Evolutionary conservation across 2,797 vertebrate species (phyloP).

Genomic region (Thamnophis elegans): DNA sequence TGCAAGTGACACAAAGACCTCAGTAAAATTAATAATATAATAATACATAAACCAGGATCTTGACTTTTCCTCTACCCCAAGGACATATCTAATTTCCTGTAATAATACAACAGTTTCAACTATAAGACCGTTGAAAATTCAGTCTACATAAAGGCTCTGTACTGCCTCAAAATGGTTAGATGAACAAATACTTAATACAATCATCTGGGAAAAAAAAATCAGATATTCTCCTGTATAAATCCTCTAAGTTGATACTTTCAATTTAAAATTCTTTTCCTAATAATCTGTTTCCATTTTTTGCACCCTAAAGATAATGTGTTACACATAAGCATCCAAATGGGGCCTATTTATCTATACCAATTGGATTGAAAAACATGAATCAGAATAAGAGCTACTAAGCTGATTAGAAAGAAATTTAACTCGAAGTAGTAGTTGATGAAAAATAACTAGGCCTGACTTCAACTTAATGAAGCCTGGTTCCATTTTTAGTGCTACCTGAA

Average conservation of each 20-base stretch:
- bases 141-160: neutral
- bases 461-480: neutral
- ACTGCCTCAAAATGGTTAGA: neutral
- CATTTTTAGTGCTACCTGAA: neutral
- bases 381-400: neutral
- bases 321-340: neutral
- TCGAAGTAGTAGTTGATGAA: neutral
- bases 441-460: neutral
- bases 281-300: neutral
- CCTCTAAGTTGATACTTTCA: neutral
- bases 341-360: neutral
- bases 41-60: neutral
- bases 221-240: neutral
- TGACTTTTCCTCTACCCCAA: neutral
- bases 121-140: neutral
- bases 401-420: neutral
- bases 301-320: neutral
- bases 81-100: neutral
- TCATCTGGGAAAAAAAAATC: neutral
- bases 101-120: neutral
- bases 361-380: neutral
- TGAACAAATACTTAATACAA: neutral
- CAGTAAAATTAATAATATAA: neutral
- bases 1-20: neutral
- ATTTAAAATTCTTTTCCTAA: neutral